Base-by-base conservation (phyloP, 1,140 invertebrate species). In the Zaprionus tsacasi region DNA sequence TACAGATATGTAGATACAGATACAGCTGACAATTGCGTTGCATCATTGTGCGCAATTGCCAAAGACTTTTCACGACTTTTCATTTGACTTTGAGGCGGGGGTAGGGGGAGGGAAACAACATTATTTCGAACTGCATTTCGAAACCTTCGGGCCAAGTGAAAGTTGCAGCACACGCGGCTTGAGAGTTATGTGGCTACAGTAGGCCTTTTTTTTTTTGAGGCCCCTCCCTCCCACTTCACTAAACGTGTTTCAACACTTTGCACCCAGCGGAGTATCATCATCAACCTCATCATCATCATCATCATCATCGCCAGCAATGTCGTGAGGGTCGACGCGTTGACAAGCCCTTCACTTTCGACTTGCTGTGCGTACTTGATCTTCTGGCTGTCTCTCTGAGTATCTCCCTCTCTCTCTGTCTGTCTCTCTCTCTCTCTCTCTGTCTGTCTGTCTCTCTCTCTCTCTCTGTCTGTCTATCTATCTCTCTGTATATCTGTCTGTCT, bases 301-400 rank as follows among this genome's bases (percentile, higher is more conserved):
- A 21, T 21, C 21, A 36, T 21, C 3, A 5, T 50, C 27, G n/a
- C n/a, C 2, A 12, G 11, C 8, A 6, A 7, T 43, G 40, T n/a
- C 6, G 38, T 40, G 38, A 40, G 38, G 38, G 38, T 12, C 13
- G 6, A n/a, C 13, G 38, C 71, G 35, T 48, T 65, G 82, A 61
- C 83, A 81, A 88, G 85, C 83, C 83, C 83, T 88, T 88, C 83
- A 78, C 77, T 76, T 72, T 76, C 70, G 27, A 58, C 11, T 25
- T 38, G 38, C 40, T 45, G 7, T 45, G 40, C 40, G 40, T 15
- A 21, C n/a, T 57, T 57, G 55, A n/a, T 33, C 56, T 59, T 50
- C 17, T 25, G 11, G 6, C 10, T 25, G 45, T 48, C n/a, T 48
- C 8, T 11, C 15, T 48, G 43, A 17, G 2, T 17, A 7, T 17